Percentiles rank a stretch among this genome's conserved stretches.
Conservation (phyloP, 2,113 vertebrate species). For the Dicaeum eximium region DNA sequence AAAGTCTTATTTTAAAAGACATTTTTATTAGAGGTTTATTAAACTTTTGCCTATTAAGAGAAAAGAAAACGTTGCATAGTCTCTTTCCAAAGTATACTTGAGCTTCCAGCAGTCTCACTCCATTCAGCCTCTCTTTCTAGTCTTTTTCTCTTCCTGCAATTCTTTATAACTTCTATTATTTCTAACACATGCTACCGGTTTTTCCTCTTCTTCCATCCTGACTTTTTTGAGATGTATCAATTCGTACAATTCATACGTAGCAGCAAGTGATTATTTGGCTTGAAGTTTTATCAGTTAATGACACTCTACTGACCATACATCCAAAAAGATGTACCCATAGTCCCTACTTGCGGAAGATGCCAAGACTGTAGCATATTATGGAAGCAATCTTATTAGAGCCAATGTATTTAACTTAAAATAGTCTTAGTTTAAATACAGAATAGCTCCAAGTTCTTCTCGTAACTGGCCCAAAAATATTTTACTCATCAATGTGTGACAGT, state of each 20-base stretch:
- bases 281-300: not conserved
- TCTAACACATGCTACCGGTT: not conserved
- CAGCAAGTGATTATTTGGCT: not conserved
- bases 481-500: not conserved
- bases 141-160: not conserved
- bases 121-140: not conserved
- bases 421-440: not conserved
- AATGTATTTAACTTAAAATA: not conserved
- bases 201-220: not conserved
- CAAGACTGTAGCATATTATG: not conserved
- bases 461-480: not conserved
- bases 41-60: not conserved
- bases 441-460: not conserved
- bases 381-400: not conserved
- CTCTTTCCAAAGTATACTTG: not conserved
- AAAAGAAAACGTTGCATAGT: not conserved
- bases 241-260: accelerated
- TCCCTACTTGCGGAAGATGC: not conserved
- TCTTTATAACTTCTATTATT: not conserved
- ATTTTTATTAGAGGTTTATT: not conserved
- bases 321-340: not conserved
- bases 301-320: not conserved
- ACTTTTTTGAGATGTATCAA: not conserved
- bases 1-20: not conserved
- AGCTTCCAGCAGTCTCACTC: not conserved